A percentile compares a stretch with the other conserved stretches of the same genome.
phyloP scores from a whole-genome alignment of 2,888 invertebrate genomes.

The Dinocampus coccinellae region DNA sequence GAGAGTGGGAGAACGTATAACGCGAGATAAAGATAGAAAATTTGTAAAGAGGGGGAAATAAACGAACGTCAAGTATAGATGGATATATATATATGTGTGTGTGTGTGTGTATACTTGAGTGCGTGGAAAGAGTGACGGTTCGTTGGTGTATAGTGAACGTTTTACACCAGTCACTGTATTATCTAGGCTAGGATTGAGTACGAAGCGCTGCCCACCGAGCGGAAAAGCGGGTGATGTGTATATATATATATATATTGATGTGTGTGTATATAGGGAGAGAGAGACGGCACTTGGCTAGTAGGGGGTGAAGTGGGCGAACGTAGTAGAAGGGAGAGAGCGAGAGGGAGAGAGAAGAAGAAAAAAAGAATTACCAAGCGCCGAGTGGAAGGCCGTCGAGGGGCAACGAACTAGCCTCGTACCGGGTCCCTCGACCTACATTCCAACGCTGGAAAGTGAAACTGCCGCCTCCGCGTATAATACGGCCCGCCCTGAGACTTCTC shows the following conservation, averaged over 20 bases:
- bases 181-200: slow-evolving; percentile 49
- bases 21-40: too few relatives aligned
- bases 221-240: slow-evolving; percentile 4
- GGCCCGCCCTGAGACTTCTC: slow-evolving; percentile 37
- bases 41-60: too few relatives aligned
- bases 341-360: slow-evolving; percentile 1
- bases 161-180: slow-evolving; percentile 17
- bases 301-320: not conserved
- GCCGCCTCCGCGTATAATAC: slow-evolving; percentile 57
- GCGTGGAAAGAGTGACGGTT: not conserved
- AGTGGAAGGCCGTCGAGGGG: slow-evolving; percentile 73
- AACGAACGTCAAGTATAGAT: slow-evolving; percentile 38
- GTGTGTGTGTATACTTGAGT: too few relatives aligned
- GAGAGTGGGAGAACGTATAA: slow-evolving; percentile 23
- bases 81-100: slow-evolving; percentile 13
- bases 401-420: slow-evolving; percentile 74
- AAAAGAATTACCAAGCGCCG: slow-evolving; percentile 62
- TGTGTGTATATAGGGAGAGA: too few relatives aligned
- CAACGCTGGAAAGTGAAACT: slow-evolving; percentile 69
- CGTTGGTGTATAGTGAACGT: not conserved
- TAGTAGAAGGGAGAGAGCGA: slow-evolving; percentile 3
- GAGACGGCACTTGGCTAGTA: slow-evolving; percentile 9
- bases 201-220: slow-evolving; percentile 21
- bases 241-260: too few relatives aligned
- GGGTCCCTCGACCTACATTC: slow-evolving; percentile 70